A percentile compares a stretch with the other conserved stretches of the same genome.
phyloP scores from a whole-genome alignment of 2,797 vertebrate species.

The Neoniphon sammara region DNA sequence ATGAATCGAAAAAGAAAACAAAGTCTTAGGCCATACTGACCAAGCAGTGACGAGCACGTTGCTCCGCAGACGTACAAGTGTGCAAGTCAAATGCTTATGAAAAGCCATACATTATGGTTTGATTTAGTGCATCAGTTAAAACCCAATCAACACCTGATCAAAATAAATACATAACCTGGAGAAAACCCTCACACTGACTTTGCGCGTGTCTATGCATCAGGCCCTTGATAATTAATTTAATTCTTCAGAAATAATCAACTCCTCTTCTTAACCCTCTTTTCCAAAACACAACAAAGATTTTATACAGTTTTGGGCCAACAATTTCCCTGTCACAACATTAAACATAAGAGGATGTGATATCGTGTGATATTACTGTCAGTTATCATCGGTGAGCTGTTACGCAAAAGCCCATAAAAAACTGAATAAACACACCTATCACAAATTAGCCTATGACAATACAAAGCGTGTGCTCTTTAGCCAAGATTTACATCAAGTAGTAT shows the following conservation, averaged over 20 bases:
- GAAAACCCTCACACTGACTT: neutral
- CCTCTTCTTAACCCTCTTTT: neutral
- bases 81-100: conserved; percentile 17
- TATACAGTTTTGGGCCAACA: neutral
- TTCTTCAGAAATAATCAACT: conserved; percentile 3
- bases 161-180: neutral
- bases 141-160: neutral
- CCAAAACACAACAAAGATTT: neutral
- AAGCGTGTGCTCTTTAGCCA: conserved; percentile 8
- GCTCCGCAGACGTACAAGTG: conserved; percentile 42
- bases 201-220: neutral
- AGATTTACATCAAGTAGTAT: conserved; percentile 11
- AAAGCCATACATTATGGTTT: conserved; percentile 12
- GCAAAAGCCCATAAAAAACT: conserved; percentile 40
- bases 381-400: neutral
- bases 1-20: neutral
- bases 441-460: conserved; percentile 7
- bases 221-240: neutral
- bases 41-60: conserved; percentile 28
- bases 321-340: neutral
- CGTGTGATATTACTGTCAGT: neutral
- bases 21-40: neutral
- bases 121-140: conserved; percentile 21
- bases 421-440: conserved; percentile 30
- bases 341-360: conserved; percentile 13